phyloP scores from a whole-genome alignment of 2,888 invertebrate genomes.

The Amitus sp. region DNA sequence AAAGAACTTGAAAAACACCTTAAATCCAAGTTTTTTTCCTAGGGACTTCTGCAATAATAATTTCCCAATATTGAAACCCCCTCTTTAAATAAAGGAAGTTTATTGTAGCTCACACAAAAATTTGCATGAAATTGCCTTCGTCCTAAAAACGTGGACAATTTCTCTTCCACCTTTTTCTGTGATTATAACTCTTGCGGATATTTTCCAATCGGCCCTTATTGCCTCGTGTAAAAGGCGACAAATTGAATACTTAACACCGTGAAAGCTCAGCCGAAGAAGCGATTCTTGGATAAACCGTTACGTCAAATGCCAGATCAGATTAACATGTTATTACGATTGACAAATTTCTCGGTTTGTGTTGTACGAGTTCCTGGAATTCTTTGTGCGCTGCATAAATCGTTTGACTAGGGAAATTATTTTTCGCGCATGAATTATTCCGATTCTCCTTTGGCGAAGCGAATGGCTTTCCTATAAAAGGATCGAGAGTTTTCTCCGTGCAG shows the following conservation, averaged over 20 bases:
- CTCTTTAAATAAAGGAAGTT: too few relatives aligned
- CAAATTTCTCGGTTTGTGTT: conserved; percentile 8
- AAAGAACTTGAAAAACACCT: too few relatives aligned
- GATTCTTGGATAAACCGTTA: conserved; percentile 22
- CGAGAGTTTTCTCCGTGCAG: not conserved
- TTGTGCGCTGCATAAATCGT: not conserved
- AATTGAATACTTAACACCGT: conserved; percentile 12
- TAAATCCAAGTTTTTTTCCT: too few relatives aligned
- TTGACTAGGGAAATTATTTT: not conserved
- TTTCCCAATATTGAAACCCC: too few relatives aligned
- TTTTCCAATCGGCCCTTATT: too few relatives aligned
- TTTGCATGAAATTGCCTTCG: too few relatives aligned
- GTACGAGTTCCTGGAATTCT: conserved; percentile 3
- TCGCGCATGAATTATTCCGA: not conserved
- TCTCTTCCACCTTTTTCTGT: too few relatives aligned
- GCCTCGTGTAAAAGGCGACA: conserved; percentile 5
- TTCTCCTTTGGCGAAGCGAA: not conserved
- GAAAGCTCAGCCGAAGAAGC: conserved; percentile 11
- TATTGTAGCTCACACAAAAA: too few relatives aligned
- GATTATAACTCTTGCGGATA: too few relatives aligned
- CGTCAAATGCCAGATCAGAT: conserved; percentile 21
- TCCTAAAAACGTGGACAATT: too few relatives aligned
- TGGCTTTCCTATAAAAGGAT: conserved; percentile 1
- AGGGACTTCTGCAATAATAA: too few relatives aligned
- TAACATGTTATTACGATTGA: conserved; percentile 25